Evolutionary conservation across 2,797 vertebrate species (phyloP), one percentile per base, ranked within the genome.

Genomic region (Semotilus atromaculatus): DNA sequence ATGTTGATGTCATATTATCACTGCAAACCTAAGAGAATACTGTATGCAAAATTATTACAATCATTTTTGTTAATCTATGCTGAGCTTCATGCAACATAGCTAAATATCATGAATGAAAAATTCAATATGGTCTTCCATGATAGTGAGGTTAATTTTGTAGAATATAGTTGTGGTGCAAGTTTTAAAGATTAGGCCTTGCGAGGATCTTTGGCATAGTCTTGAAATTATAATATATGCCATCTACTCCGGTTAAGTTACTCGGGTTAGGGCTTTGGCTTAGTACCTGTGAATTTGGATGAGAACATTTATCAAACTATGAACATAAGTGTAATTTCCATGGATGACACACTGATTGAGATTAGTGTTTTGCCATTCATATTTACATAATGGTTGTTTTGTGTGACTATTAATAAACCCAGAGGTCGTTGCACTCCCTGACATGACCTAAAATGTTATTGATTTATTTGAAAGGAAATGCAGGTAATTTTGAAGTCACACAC

Each of bases 241-340:
- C 31, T 55, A 55, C 19, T 75, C 3, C 0, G 18, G 34, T 18
- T 18, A 26, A 36, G 23, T n/a, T 36, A 36, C 31, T 55, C 21
- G 55, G 7, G 26, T 72, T 73, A 80, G 34, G n/a, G 9, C 16
- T 23, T 53, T 81, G 66, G 10, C n/a, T 40, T 58, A 21, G 64
- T 71, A n/a, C 48, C 66, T 58, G 23, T 71, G 34, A 81, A 81
- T 81, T 71, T 71, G 51, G 31, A 80, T 68, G 31, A 81, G 34
- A 70, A 70, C 78, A 51, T 48, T 80, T 7, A 80, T n/a, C 31
- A 34, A 11, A 51, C 14, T 11, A 43, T 43, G 6, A 71, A 55
- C 36, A 23, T 43, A 29, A 29, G n/a, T 55, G 34, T 68, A 8
- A 58, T 55, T 40, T 55, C 67, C 67, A 43, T 82, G 26, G 11